Percentiles rank a stretch among this genome's conserved stretches.
Evolutionary conservation across 2,113 vertebrate genomes (phyloP).

Genomic region (Nycticryphes semicollaris): DNA sequence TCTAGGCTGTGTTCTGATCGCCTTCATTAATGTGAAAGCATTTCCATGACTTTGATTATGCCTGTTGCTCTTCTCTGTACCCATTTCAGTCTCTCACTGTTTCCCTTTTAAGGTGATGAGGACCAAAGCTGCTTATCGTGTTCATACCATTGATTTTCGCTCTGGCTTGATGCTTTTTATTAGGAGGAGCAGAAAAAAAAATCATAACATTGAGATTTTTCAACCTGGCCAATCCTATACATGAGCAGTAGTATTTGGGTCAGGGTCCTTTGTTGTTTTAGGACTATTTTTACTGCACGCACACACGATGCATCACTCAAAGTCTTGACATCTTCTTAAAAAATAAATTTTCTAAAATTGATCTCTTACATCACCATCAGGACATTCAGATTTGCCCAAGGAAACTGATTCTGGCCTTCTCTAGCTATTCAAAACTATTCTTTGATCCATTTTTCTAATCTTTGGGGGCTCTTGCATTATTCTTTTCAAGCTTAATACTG

Average conservation of each 20-base stretch:
- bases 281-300: background rate
- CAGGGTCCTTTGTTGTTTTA: background rate
- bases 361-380: background rate
- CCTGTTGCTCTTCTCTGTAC: background rate
- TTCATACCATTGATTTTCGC: background rate
- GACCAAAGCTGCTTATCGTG: background rate
- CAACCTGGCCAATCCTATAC: accelerated
- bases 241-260: background rate
- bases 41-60: background rate
- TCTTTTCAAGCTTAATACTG: background rate
- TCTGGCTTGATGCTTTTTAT: background rate
- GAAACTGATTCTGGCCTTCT: background rate
- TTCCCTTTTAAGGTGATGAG: background rate
- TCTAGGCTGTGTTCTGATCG: background rate
- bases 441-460: background rate
- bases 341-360: background rate
- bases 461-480: background rate
- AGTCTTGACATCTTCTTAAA: background rate
- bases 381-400: background rate
- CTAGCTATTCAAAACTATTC: background rate
- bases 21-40: background rate
- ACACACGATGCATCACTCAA: background rate
- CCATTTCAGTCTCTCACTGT: background rate
- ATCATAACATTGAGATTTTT: background rate
- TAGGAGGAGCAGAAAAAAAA: background rate